These are phyloP conservation scores for Mesorhabditis spiculigera DNA, from an alignment of 2,888 invertebrate genomes.

Conservation along the genomic window DNA sequence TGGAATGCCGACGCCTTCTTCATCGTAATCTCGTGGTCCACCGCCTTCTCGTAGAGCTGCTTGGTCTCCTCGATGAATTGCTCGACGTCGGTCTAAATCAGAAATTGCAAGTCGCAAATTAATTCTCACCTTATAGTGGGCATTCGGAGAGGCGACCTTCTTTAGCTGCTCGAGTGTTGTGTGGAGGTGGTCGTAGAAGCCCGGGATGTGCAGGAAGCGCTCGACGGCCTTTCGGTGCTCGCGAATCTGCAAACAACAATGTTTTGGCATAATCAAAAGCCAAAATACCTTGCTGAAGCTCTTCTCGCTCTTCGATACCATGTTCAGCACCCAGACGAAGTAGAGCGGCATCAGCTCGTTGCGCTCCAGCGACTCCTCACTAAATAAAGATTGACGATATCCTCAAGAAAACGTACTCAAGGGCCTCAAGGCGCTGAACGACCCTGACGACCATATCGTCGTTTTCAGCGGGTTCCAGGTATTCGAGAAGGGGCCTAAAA, in stretches of 20 bases:
- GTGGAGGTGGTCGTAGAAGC: not conserved
- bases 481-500: slow-evolving; percentile 4
- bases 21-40: not conserved
- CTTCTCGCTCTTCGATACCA: not conserved
- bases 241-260: not conserved
- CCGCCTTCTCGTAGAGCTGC: not conserved
- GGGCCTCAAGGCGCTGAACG: not conserved
- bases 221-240: not conserved
- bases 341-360: slow-evolving; percentile 2
- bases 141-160: not conserved
- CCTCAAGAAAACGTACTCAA: not conserved
- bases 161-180: not conserved
- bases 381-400: not conserved
- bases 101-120: not conserved
- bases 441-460: not conserved
- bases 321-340: slow-evolving; percentile 3
- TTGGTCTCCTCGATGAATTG: not conserved
- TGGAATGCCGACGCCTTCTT: slow-evolving; percentile 1
- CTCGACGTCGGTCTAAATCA: not conserved
- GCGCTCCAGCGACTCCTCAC: not conserved
- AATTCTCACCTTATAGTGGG: not conserved
- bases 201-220: not conserved
- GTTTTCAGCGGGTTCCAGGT: not conserved
- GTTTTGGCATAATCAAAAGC: not conserved
- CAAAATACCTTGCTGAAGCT: not conserved